phyloP scores from a whole-genome alignment of 2,888 invertebrate species.

The Priocnemis perturbator region DNA sequence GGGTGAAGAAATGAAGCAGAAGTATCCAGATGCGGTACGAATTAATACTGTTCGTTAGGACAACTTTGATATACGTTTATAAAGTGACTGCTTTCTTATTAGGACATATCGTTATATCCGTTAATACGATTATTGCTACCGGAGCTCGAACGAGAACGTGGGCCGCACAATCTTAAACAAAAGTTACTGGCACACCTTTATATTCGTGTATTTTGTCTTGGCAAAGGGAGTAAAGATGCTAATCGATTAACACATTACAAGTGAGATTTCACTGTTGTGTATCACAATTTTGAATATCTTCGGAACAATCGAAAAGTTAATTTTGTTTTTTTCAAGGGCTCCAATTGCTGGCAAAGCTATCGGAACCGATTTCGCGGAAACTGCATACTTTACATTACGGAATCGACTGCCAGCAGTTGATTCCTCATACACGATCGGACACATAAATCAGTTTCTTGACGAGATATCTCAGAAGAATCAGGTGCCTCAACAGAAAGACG shows the following conservation, averaged over 20 bases:
- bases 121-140: slow-evolving; percentile 88
- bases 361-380: slow-evolving; percentile 87
- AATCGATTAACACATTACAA: slow-evolving; percentile 77
- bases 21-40: slow-evolving; percentile 65
- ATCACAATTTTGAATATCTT: slow-evolving; percentile 8
- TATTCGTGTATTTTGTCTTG: slow-evolving; percentile 85
- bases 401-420: slow-evolving; percentile 75
- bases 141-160: slow-evolving; percentile 85
- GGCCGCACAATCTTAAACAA: slow-evolving; percentile 90
- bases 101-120: slow-evolving; percentile 82
- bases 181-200: slow-evolving; percentile 84
- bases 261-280: slow-evolving; percentile 51
- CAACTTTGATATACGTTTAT: not conserved
- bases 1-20: slow-evolving; percentile 67
- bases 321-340: slow-evolving; percentile 67
- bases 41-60: slow-evolving; percentile 7
- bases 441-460: slow-evolving; percentile 87
- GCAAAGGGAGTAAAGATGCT: slow-evolving; percentile 80
- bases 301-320: not conserved
- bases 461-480: slow-evolving; percentile 83
- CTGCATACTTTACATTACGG: slow-evolving; percentile 83
- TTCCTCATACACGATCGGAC: slow-evolving; percentile 80
- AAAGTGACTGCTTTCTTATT: slow-evolving; percentile 38
- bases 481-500: slow-evolving; percentile 79
- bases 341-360: slow-evolving; percentile 76